Evolutionary conservation across 2,113 vertebrate species (phyloP).

Genomic region (Forbesichthys agassizii): DNA sequence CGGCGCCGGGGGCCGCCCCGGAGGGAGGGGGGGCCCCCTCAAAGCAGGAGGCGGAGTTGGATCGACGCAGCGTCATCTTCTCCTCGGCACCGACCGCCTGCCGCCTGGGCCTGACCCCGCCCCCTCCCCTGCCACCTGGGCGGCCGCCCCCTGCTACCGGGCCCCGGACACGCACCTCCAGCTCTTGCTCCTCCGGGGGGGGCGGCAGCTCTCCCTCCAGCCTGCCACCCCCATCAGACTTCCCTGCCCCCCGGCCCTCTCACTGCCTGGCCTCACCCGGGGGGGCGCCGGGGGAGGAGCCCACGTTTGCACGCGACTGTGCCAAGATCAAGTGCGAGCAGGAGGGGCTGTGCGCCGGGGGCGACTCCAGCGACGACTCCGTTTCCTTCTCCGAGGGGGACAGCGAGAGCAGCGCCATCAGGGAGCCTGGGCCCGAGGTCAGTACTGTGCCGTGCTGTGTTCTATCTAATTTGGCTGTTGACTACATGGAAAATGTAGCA

Average conservation of each 20-base stretch:
- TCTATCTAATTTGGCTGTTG: too few species aligned
- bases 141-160: slow-evolving; percentile 79
- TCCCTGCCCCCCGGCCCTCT: slow-evolving; percentile 83
- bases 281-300: slow-evolving; percentile 72
- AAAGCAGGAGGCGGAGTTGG: slow-evolving; percentile 87
- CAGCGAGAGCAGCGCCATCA: slow-evolving; percentile 89
- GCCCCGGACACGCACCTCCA: slow-evolving; percentile 87
- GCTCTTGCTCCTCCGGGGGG: slow-evolving; percentile 89
- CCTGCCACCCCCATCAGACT: slow-evolving; percentile 87
- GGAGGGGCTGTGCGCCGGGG: slow-evolving; percentile 76
- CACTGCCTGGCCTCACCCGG: slow-evolving; percentile 71
- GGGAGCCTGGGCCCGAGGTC: slow-evolving; percentile 91
- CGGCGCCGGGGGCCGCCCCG: slow-evolving; percentile 56
- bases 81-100: slow-evolving; percentile 80
- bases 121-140: slow-evolving; percentile 63
- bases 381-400: slow-evolving; percentile 95
- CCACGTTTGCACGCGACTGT: slow-evolving; percentile 83
- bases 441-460: slow-evolving; percentile 9
- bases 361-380: slow-evolving; percentile 95
- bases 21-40: slow-evolving; percentile 77
- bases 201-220: slow-evolving; percentile 88
- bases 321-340: slow-evolving; percentile 91
- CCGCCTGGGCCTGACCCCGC: slow-evolving; percentile 63
- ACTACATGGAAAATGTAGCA: too few species aligned
- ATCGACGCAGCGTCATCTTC: slow-evolving; percentile 93